Base-by-base conservation (phyloP, 2,797 vertebrate genomes). In the Lophius americanus region DNA sequence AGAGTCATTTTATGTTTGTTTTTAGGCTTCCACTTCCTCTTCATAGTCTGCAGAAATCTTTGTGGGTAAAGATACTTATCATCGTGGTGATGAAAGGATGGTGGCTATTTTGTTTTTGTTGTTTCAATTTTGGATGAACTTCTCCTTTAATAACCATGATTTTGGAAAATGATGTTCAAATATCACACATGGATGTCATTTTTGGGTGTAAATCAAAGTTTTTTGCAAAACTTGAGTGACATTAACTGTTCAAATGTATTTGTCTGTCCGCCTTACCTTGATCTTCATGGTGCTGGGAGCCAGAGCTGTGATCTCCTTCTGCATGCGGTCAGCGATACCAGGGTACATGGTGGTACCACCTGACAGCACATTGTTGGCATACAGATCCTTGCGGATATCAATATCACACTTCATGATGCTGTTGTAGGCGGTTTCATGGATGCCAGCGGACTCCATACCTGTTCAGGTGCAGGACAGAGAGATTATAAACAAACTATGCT, bases 341-440 rank as follows among this genome's bases (percentile, higher is more conserved):
- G 96, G 96, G 87, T 97, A 97, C 96, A 97, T 97, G 70, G 96
- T 97, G n/a, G 96, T 97, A 10, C 96, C 96, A 7, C 96, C 96
- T 0, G 96, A 98, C 75, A 98, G 92, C 68, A 98, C 96, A 0
- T 96, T 23, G 23, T 23, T 23, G 23, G 23, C 23, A 23, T 23
- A 23, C 23, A 23, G 23, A 23, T 23, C 23, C 23, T 23, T 23
- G 23, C 23, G 23, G 23, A 23, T 23, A 2, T 23, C 23, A 23
- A 23, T 23, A 23, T 23, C 23, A 23, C 23, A 23, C 23, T 23
- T 23, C 23, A 23, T 23, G 23, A 23, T 23, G 23, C 23, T 23
- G 23, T 23, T 23, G 23, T 23, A 23, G 23, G 90, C 85, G 0
- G 91, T 92, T 51, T 92, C 91, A 66, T 92, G 92, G 57, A 93